Percentiles rank a stretch among this genome's conserved stretches.
phyloP scores from a whole-genome alignment of 2,113 vertebrate species.

The Festucalex cinctus region DNA sequence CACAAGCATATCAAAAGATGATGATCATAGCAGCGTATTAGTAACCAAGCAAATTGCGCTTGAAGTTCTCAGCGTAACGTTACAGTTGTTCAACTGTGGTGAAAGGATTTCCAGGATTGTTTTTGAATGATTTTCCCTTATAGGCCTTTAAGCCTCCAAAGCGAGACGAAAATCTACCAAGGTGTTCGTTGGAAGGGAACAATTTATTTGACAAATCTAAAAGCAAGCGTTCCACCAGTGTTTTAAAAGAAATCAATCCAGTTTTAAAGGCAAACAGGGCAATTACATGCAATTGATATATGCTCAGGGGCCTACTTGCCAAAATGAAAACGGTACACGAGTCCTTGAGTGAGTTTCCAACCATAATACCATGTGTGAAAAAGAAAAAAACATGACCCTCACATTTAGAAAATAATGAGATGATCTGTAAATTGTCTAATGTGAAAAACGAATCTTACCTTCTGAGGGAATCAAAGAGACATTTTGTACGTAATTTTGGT shows the following conservation, averaged over 20 bases:
- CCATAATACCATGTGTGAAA: conserved; percentile 58
- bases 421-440: conserved; percentile 72
- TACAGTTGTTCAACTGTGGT: conserved; percentile 9
- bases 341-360: conserved; percentile 59
- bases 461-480: conserved; percentile 61
- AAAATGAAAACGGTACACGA: conserved; percentile 23
- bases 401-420: conserved; percentile 58
- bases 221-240: conserved; percentile 13
- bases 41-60: conserved; percentile 33
- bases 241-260: conserved; percentile 25
- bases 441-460: conserved; percentile 59
- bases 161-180: conserved; percentile 7
- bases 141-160: conserved; percentile 1
- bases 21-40: conserved; percentile 24
- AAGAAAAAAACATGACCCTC: conserved; percentile 43
- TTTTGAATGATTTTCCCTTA: conserved; percentile 1
- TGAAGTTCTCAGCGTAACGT: conserved; percentile 22
- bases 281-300: conserved; percentile 22
- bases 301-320: conserved; percentile 20
- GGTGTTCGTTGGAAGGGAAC: not conserved
- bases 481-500: conserved; percentile 56
- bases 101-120: conserved; percentile 11
- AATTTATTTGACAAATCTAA: conserved; percentile 20
- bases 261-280: conserved; percentile 20
- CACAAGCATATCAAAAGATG: conserved; percentile 45